phyloP scores from a whole-genome alignment of 2,113 vertebrate genomes.

The Anoplopoma fimbria region DNA sequence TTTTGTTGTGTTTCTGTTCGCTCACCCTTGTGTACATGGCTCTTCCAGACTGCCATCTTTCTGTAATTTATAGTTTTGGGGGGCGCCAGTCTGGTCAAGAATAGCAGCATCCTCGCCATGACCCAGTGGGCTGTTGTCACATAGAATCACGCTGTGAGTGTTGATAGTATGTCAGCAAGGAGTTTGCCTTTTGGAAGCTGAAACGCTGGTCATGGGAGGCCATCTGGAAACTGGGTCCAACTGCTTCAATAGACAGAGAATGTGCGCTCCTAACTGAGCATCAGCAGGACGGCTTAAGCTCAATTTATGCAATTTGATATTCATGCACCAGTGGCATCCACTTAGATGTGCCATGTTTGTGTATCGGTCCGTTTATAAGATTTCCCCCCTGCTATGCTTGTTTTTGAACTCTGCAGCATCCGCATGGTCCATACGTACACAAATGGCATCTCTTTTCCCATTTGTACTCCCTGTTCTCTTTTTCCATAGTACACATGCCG shows the following conservation, averaged over 20 bases:
- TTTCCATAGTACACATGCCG: not conserved
- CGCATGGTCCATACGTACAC: constrained; percentile 35
- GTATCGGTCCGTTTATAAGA: no score
- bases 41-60: constrained; percentile 29
- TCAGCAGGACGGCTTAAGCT: constrained; percentile 48
- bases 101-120: constrained; percentile 8
- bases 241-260: constrained; percentile 9
- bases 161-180: constrained; percentile 41
- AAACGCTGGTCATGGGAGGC: constrained; percentile 19
- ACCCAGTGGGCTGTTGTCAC: constrained; percentile 14
- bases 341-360: not conserved
- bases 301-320: constrained; percentile 37
- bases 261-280: constrained; percentile 38
- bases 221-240: constrained; percentile 39
- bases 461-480: constrained; percentile 16
- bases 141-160: constrained; percentile 16
- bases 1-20: no score
- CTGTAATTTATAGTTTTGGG: constrained; percentile 29
- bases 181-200: constrained; percentile 41
- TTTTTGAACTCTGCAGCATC: constrained; percentile 37
- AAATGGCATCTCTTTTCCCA: constrained; percentile 31
- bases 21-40: no score
- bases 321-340: constrained; percentile 36
- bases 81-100: constrained; percentile 15
- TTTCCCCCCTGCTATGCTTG: constrained; percentile 17